These are phyloP conservation scores for Macrosiphum euphorbiae DNA, from an alignment of 2,888 invertebrate species.

Conservation along the genomic window DNA sequence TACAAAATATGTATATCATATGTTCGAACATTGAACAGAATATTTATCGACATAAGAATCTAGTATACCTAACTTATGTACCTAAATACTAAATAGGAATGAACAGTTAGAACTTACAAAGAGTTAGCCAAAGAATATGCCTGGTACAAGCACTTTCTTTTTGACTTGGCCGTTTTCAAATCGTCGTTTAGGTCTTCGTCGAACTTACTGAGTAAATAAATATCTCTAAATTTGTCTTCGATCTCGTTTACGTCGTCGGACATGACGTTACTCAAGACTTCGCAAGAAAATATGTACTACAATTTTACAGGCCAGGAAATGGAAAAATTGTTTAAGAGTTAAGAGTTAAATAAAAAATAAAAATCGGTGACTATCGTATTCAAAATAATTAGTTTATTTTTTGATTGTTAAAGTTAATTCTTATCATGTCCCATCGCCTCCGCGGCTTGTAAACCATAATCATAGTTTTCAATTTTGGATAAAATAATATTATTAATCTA, in stretches of 20 bases:
- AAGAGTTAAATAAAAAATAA: too few relatives aligned
- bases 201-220: conserved; percentile 64
- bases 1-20: not conserved
- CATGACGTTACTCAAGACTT: not conserved
- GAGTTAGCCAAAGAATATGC: conserved; percentile 50
- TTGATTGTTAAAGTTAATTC: not conserved
- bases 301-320: not conserved
- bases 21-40: not conserved
- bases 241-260: not conserved
- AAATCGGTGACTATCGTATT: not conserved
- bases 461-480: too few relatives aligned
- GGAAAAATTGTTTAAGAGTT: not conserved
- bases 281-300: not conserved
- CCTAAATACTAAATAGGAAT: not conserved
- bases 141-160: conserved; percentile 65
- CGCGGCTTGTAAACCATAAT: not conserved
- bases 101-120: conserved; percentile 43
- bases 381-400: not conserved
- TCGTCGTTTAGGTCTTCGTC: conserved; percentile 64
- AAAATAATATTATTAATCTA: not conserved
- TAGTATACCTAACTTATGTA: not conserved
- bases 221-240: conserved; percentile 30
- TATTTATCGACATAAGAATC: not conserved
- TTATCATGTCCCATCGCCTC: not conserved
- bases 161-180: conserved; percentile 47